Conservation (phyloP, 2,888 invertebrate genomes). For the Lordiphosa andalusiaca region DNA sequence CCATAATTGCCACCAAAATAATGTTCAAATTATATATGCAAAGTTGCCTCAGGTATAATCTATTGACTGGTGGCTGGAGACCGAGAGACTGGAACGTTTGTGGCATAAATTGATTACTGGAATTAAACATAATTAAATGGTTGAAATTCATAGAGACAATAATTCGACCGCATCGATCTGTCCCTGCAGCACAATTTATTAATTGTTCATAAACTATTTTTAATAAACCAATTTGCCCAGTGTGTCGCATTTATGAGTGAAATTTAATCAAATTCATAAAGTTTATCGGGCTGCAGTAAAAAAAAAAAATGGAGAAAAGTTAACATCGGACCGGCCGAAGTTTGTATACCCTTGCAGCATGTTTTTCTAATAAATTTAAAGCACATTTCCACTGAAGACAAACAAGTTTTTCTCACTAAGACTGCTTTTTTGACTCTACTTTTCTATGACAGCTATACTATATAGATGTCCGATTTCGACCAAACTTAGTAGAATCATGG, state of each 20-base stretch:
- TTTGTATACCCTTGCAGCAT: too few species aligned
- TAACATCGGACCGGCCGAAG: too few species aligned
- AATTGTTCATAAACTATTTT: slow-evolving; percentile 64
- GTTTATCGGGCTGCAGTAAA: slow-evolving; percentile 13
- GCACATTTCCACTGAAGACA: too few species aligned
- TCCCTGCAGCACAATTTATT: slow-evolving; percentile 63
- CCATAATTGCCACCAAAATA: slow-evolving; percentile 14
- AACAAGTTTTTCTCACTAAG: too few species aligned
- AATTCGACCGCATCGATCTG: slow-evolving; percentile 37
- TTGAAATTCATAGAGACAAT: too few species aligned
- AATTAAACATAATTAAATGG: slow-evolving; percentile 55
- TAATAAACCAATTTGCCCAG: slow-evolving; percentile 58
- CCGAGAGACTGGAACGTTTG: slow-evolving; percentile 12
- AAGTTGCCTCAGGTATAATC: slow-evolving; percentile 48
- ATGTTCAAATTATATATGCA: slow-evolving; percentile 27
- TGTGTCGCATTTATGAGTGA: slow-evolving; percentile 24
- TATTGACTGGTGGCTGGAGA: slow-evolving; percentile 47
- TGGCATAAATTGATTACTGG: slow-evolving; percentile 2
- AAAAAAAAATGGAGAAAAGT: too few species aligned
- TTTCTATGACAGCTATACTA: too few species aligned
- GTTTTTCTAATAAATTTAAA: too few species aligned
- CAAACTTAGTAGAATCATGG: too few species aligned
- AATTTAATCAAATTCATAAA: slow-evolving; percentile 42
- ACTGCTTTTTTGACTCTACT: too few species aligned
- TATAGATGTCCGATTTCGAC: too few species aligned